phyloP scores from a whole-genome alignment of 37 sponge, comb jelly and placozoan species.

The Agelas oroides region DNA sequence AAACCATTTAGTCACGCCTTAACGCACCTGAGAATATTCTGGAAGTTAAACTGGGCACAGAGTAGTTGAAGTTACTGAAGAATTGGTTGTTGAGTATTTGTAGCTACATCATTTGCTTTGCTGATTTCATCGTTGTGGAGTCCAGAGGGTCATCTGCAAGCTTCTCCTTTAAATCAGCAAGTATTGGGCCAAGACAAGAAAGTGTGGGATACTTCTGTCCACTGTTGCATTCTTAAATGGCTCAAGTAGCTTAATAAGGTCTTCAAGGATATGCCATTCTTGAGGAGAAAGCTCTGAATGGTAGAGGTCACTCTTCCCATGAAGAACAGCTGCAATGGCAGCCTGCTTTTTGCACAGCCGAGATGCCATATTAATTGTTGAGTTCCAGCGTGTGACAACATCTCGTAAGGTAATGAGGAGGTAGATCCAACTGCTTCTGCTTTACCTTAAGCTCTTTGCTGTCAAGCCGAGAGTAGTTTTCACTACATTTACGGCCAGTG shows the following conservation, averaged over 20 bases:
- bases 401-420: slow-evolving; percentile 34
- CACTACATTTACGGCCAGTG: slow-evolving; percentile 13
- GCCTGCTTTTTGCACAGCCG: slow-evolving; percentile 46
- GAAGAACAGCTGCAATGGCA: slow-evolving; percentile 50
- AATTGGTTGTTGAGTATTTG: too few species aligned
- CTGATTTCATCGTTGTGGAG: neutral
- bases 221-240: slow-evolving; percentile 42
- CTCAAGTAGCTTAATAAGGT: slow-evolving; percentile 29
- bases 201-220: slow-evolving; percentile 41
- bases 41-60: too few species aligned
- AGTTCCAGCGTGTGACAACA: slow-evolving; percentile 31
- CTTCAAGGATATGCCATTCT: slow-evolving; percentile 44
- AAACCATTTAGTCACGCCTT: too few species aligned
- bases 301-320: slow-evolving; percentile 21
- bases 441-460: slow-evolving; percentile 23
- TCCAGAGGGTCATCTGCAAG: slow-evolving; percentile 13
- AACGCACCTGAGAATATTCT: too few species aligned
- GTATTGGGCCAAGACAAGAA: slow-evolving; percentile 38
- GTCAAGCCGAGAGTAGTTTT: slow-evolving; percentile 33
- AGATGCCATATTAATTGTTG: slow-evolving; percentile 39
- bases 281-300: slow-evolving; percentile 35
- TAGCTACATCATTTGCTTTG: neutral
- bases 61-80: too few species aligned
- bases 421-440: slow-evolving; percentile 36
- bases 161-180: slow-evolving; percentile 18